Base-by-base conservation (phyloP, 2,888 invertebrate species). In the Oxyscelio sp. region DNA sequence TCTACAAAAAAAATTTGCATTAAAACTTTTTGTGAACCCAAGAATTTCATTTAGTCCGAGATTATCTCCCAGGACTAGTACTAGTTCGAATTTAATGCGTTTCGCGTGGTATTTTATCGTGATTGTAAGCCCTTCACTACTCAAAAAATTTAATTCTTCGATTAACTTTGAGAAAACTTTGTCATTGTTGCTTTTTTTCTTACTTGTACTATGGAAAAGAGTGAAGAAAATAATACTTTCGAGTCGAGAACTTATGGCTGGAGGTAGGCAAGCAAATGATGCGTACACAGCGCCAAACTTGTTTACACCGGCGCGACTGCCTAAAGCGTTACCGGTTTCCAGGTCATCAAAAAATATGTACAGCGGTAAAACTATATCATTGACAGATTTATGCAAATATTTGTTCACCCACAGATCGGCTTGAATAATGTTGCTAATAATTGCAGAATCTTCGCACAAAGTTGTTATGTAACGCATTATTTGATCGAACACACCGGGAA, bases 401-500 rank as follows among this genome's bases (percentile, higher is more conserved):
- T 59, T 59, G 8, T 43, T 31, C 22, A 8, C 6, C 48, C 71
- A 71, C 1, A 71, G 22, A 11, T 58, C 59, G 48, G 4, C 45
- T 48, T 59, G 59, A 17, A 74, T 66, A 15, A 81, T 45, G 59
- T 66, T 74, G 4, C 58, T 63, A 17, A 73, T 58, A 43, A 73
- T 73, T 27, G 19, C 15, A 34, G 43, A 48, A 31, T 81, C 21
- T 27, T 66, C 21, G 19, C 27, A 50, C 15, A 81, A 19, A 27
- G 56, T 43, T 48, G 54, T 38, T 4, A 65, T 48, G 15, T 80
- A 80, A 15, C 40, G 19, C 13, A 58, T 31, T 27, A 65, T 56
- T 73, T 74, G 56, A 15, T 58, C 21, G 19, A 80, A 73, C 11
- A 73, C 11, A 17, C 73, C 80, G 9, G 73, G 73, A 9, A 73